Percentiles rank a stretch among this genome's conserved stretches.
phyloP scores from a whole-genome alignment of 2,113 vertebrate species.

The Gallinago paraguaiae region DNA sequence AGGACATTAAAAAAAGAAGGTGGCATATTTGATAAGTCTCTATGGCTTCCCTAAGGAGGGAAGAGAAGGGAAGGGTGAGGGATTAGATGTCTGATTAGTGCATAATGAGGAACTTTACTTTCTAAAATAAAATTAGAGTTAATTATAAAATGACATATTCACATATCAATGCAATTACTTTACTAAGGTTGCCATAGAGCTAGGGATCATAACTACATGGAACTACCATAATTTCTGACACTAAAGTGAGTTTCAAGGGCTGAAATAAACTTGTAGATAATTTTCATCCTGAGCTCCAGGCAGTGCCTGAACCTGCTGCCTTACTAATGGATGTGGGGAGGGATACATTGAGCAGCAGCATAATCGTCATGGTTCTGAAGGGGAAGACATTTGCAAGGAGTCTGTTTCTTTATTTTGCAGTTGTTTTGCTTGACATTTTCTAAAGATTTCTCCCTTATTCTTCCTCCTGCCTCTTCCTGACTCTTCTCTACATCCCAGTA shows the following conservation, averaged over 20 bases:
- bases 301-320: neutral
- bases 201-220: neutral
- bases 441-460: neutral
- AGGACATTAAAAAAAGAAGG: conserved; percentile 10
- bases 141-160: conserved; percentile 25
- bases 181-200: conserved; percentile 12
- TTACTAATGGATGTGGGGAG: neutral
- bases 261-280: neutral
- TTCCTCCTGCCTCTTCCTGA: neutral
- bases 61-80: neutral
- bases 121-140: conserved; percentile 37
- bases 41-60: conserved; percentile 9
- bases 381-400: neutral
- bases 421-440: neutral
- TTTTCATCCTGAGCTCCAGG: neutral
- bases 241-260: neutral
- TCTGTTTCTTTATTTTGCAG: neutral
- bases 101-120: conserved; percentile 48
- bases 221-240: neutral
- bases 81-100: conserved; percentile 24
- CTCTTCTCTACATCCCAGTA: neutral
- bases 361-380: neutral
- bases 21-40: neutral
- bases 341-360: neutral
- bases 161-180: neutral